Evolutionary conservation across 2,888 invertebrate species (phyloP).

Genomic region (Ophraella communa): DNA sequence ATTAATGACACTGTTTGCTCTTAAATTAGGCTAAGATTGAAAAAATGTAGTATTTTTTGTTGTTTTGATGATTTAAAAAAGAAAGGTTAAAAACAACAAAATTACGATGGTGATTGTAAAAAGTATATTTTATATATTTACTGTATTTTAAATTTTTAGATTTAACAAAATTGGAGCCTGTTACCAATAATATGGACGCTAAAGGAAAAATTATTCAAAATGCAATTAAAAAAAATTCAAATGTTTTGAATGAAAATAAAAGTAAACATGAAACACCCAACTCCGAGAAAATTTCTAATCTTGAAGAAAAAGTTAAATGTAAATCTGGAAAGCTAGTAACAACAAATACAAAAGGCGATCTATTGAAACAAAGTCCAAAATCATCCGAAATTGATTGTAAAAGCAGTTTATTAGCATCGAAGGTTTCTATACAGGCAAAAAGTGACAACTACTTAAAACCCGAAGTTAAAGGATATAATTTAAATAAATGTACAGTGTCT

Average conservation of each 20-base stretch:
- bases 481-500: neutral
- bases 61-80: too few relatives aligned
- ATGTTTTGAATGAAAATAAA: neutral
- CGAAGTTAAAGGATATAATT: neutral
- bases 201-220: neutral
- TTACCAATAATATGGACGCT: neutral
- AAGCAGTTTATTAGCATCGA: neutral
- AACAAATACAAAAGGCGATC: neutral
- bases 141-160: neutral
- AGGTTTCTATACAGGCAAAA: neutral
- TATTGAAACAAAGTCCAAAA: neutral
- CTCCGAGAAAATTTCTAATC: neutral
- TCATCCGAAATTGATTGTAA: neutral
- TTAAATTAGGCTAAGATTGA: too few relatives aligned
- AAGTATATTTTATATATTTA: too few relatives aligned
- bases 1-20: too few relatives aligned
- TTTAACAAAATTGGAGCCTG: neutral
- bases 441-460: neutral
- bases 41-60: too few relatives aligned
- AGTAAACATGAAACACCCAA: neutral
- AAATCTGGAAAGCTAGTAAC: neutral
- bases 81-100: too few relatives aligned
- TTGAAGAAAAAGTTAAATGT: neutral
- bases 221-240: too few relatives aligned
- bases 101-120: too few relatives aligned